Conservation (phyloP, 2,113 vertebrate genomes). For the Cottus gobio region DNA sequence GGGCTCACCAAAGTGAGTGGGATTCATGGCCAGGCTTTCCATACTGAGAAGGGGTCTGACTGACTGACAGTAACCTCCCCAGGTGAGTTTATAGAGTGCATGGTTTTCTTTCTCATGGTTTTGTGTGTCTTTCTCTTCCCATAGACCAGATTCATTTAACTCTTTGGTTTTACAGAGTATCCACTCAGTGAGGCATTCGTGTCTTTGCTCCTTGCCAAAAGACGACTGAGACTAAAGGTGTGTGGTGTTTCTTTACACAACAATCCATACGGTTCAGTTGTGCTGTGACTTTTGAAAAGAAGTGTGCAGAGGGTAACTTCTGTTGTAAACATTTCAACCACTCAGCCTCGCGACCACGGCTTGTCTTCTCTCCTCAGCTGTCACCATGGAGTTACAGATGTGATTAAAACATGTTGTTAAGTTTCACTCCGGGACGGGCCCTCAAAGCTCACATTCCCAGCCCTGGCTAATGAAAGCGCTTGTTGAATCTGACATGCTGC, state of each 20-base stretch:
- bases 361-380: not conserved
- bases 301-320: conserved; percentile 1
- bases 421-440: conserved; percentile 13
- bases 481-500: conserved; percentile 40
- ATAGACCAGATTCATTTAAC: not conserved
- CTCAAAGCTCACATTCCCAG: not conserved
- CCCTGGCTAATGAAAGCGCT: conserved; percentile 35
- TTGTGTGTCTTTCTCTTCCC: not conserved
- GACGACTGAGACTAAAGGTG: not conserved
- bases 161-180: not conserved
- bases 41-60: not conserved
- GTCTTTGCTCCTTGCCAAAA: not conserved
- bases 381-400: conserved; percentile 28
- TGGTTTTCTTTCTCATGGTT: not conserved
- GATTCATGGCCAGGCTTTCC: not conserved
- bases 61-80: not conserved
- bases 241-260: not conserved
- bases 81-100: not conserved
- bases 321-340: conserved; percentile 30
- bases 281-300: not conserved
- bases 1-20: not conserved
- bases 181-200: not conserved
- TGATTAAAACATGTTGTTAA: conserved; percentile 30
- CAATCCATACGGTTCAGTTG: not conserved
- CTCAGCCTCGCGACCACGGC: not conserved